phyloP scores from a whole-genome alignment of 2,797 vertebrate genomes.

The Aphelocoma californica region DNA sequence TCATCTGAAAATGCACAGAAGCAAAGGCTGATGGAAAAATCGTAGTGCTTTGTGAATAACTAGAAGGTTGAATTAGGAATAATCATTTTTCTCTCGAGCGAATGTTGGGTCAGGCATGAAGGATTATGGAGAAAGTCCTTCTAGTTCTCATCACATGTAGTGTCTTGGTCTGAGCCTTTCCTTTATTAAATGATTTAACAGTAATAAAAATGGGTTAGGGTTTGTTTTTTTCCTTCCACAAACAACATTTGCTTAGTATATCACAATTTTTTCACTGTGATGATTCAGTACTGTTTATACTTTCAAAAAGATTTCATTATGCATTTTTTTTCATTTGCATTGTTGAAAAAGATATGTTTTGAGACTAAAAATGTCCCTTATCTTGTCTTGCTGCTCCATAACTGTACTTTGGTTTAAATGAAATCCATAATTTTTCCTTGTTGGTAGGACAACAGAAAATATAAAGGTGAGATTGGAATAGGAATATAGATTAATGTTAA shows the following conservation, averaged over 20 bases:
- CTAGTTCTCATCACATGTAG: background rate
- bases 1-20: background rate
- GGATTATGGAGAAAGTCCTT: background rate
- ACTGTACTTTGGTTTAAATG: background rate
- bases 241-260: background rate
- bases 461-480: background rate
- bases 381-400: background rate
- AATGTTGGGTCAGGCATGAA: background rate
- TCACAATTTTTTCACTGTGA: background rate
- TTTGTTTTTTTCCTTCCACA: accelerated
- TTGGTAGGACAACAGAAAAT: slow-evolving; percentile 4
- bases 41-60: background rate
- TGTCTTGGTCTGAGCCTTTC: background rate
- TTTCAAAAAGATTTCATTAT: background rate
- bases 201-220: background rate
- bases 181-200: background rate
- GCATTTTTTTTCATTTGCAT: background rate
- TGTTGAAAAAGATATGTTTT: background rate
- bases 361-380: background rate
- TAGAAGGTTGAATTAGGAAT: background rate
- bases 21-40: background rate
- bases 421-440: slow-evolving; percentile 14
- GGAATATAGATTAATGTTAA: slow-evolving; percentile 21
- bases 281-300: background rate
- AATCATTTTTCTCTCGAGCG: accelerated